phyloP scores from a whole-genome alignment of 2,888 invertebrate species.

The Diplazon laetatorius region DNA sequence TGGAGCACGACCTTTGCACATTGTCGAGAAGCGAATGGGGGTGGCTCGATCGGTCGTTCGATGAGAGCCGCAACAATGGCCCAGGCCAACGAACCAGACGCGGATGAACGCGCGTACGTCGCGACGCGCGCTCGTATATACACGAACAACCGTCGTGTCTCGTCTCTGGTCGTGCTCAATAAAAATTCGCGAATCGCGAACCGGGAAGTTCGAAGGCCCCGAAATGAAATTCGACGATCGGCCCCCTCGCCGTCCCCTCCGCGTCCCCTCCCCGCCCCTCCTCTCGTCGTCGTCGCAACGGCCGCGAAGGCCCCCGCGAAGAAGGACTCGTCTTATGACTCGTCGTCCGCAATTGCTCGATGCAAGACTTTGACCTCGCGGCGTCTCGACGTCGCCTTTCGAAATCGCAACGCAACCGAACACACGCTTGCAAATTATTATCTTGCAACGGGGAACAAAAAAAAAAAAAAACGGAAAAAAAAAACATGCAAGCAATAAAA shows the following conservation, averaged over 20 bases:
- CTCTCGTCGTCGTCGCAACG: not conserved
- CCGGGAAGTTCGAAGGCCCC: slow-evolving; percentile 43
- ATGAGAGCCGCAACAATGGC: slow-evolving; percentile 58
- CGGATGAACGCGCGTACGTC: slow-evolving; percentile 51
- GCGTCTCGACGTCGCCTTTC: slow-evolving; percentile 41
- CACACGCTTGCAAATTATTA: slow-evolving; percentile 18
- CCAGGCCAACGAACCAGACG: slow-evolving; percentile 65
- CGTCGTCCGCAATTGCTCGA: slow-evolving; percentile 5
- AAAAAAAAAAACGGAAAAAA: no score
- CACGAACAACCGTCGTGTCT: slow-evolving; percentile 18
- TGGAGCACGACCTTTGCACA: slow-evolving; percentile 34
- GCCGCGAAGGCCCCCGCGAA: slow-evolving; percentile 10
- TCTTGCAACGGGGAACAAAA: not conserved
- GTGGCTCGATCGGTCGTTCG: slow-evolving; percentile 23
- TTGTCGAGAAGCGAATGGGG: slow-evolving; percentile 9
- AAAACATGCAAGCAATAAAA: slow-evolving; percentile 27
- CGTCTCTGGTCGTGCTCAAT: slow-evolving; percentile 58
- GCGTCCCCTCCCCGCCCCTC: not conserved
- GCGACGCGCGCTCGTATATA: slow-evolving; percentile 7
- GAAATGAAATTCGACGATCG: slow-evolving; percentile 23
- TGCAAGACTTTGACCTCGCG: slow-evolving; percentile 59
- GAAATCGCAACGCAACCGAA: slow-evolving; percentile 20
- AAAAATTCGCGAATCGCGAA: slow-evolving; percentile 52
- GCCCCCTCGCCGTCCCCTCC: not conserved
- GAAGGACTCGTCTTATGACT: slow-evolving; percentile 31